These are phyloP conservation scores for Podarcis muralis DNA, from an alignment of 2,113 vertebrate species.

Conservation along the genomic window DNA sequence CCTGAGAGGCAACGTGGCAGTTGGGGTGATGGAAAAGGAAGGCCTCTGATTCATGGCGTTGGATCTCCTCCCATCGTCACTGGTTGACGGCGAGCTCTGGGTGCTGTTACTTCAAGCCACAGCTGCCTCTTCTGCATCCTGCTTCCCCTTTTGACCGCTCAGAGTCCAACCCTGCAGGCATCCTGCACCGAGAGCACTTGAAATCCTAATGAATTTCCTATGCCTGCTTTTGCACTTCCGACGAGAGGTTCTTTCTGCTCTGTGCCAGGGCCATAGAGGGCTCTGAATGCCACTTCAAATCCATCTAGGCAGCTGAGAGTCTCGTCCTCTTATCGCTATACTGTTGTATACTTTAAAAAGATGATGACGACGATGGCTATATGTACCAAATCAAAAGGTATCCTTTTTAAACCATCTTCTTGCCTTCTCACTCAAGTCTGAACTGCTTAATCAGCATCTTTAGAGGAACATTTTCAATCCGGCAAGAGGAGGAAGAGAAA, in stretches of 20 bases:
- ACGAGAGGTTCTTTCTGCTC: background rate
- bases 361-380: background rate
- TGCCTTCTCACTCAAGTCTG: background rate
- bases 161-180: background rate
- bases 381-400: background rate
- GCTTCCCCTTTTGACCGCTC: background rate
- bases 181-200: background rate
- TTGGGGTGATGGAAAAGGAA: constrained; percentile 26
- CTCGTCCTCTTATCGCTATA: constrained; percentile 26
- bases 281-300: constrained; percentile 26
- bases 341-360: too few relatives aligned
- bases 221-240: background rate
- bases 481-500: constrained; percentile 4
- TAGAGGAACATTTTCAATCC: constrained; percentile 14
- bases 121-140: background rate
- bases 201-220: constrained; percentile 15
- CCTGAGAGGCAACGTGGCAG: constrained; percentile 8
- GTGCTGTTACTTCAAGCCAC: background rate
- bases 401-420: background rate
- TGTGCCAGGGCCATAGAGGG: background rate
- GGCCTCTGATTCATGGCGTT: background rate
- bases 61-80: background rate
- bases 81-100: constrained; percentile 1
- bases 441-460: background rate
- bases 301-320: constrained; percentile 26